Conservation (phyloP, 2,888 invertebrate species). For the Unio delphinus region DNA sequence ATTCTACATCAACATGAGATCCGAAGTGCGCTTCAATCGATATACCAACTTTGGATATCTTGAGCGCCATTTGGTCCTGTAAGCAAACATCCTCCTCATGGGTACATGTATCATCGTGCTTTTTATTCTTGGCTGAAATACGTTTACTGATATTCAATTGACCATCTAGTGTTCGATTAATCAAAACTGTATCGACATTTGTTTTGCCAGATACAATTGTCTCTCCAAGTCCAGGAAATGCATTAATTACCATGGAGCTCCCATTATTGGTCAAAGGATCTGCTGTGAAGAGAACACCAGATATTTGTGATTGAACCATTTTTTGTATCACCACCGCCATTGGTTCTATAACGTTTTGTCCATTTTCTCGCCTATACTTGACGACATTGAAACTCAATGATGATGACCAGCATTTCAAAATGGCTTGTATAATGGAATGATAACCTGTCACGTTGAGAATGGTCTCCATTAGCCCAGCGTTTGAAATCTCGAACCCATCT, state of each 20-base stretch:
- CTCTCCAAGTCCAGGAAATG: too few relatives aligned
- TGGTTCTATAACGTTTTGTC: constrained; percentile 5
- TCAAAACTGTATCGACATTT: too few relatives aligned
- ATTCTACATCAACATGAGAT: too few relatives aligned
- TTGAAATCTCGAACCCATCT: constrained; percentile 3
- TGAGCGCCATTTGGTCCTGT: too few relatives aligned
- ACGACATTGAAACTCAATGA: constrained; percentile 2
- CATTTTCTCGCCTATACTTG: constrained; percentile 8
- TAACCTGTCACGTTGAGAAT: not conserved
- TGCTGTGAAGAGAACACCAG: constrained; percentile 12
- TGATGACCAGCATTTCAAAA: constrained; percentile 5
- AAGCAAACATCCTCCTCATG: too few relatives aligned
- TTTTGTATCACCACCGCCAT: constrained; percentile 11
- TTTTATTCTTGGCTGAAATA: too few relatives aligned
- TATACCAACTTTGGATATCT: too few relatives aligned
- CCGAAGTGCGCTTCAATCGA: too few relatives aligned
- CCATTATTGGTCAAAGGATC: constrained; percentile 9
- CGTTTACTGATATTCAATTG: too few relatives aligned
- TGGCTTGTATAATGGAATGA: not conserved
- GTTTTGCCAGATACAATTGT: too few relatives aligned
- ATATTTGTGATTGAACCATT: constrained; percentile 9
- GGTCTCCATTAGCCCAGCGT: constrained; percentile 7
- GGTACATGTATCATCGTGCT: too few relatives aligned
- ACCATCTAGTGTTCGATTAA: too few relatives aligned
- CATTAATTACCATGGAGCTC: constrained; percentile 1